These are phyloP conservation scores for Pachyuromys duprasi DNA, from an alignment of 2,797 vertebrate species.

Conservation along the genomic window DNA sequence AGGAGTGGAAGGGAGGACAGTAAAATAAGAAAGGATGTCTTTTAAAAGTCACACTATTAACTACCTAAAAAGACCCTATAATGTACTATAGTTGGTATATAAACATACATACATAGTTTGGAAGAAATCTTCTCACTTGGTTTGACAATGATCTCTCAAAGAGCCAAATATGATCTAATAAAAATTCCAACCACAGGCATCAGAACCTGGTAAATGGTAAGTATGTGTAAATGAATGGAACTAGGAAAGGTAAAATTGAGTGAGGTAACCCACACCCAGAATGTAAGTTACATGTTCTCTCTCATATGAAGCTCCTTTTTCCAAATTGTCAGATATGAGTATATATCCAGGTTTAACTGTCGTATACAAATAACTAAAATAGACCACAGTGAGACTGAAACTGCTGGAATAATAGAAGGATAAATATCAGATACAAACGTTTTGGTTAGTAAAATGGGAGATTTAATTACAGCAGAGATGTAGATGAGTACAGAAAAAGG, in stretches of 20 bases:
- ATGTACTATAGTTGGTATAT: neutral
- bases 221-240: neutral
- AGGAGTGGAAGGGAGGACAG: neutral
- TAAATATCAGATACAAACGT: too few relatives aligned
- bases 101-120: neutral
- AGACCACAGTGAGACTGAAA: neutral
- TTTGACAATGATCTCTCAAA: neutral
- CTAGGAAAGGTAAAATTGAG: neutral
- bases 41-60: neutral
- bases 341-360: neutral
- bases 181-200: neutral
- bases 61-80: neutral
- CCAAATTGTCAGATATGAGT: neutral
- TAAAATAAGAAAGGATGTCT: neutral
- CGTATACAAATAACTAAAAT: neutral
- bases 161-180: neutral
- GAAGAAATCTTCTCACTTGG: neutral
- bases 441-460: neutral
- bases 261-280: neutral
- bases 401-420: neutral
- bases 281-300: neutral
- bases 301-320: neutral
- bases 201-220: neutral
- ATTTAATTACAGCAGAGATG: neutral
- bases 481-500: neutral